Conservation (phyloP, 2,888 invertebrate species). For the Noctua janthina region DNA sequence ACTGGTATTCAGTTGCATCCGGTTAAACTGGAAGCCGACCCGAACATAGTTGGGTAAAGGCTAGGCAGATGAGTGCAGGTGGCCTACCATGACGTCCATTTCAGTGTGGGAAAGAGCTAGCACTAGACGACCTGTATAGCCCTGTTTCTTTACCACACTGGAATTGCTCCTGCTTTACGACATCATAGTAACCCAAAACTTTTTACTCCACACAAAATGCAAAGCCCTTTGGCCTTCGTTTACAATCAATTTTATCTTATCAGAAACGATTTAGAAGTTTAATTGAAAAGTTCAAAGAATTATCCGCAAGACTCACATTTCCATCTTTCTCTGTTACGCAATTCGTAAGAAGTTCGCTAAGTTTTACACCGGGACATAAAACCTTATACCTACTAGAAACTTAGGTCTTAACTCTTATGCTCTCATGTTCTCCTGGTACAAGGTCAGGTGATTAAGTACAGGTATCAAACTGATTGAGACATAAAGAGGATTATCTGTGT, state of each 20-base stretch:
- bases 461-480: constrained; percentile 23
- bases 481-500: constrained; percentile 4
- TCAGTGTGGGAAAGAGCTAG: no score
- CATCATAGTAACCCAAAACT: neutral
- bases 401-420: constrained; percentile 22
- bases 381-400: constrained; percentile 3
- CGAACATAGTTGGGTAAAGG: neutral
- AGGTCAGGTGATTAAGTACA: constrained; percentile 32
- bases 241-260: constrained; percentile 9
- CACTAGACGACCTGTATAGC: no score
- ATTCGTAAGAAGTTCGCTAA: neutral
- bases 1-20: no score
- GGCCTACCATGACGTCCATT: no score
- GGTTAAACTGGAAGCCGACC: neutral
- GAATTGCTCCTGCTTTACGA: no score
- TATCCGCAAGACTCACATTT: neutral
- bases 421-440: constrained; percentile 5
- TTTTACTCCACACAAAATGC: neutral
- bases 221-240: neutral
- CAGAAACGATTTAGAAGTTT: constrained; percentile 24
- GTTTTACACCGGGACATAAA: constrained; percentile 37
- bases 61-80: no score
- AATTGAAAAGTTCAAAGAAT: constrained; percentile 16
- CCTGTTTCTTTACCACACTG: no score
- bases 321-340: constrained; percentile 9